phyloP scores from a whole-genome alignment of 2,888 invertebrate genomes.

The Thereva unica region DNA sequence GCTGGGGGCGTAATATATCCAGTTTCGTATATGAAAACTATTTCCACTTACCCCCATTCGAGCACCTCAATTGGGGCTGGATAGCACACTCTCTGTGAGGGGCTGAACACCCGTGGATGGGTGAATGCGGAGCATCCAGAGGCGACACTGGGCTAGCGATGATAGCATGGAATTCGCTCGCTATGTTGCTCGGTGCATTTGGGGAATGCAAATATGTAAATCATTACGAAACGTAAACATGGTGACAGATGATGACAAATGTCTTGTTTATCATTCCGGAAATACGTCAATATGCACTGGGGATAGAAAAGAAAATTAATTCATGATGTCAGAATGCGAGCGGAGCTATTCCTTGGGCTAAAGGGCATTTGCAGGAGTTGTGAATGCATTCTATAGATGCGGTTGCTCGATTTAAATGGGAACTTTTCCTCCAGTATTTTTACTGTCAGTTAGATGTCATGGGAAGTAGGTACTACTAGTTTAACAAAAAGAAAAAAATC shows the following conservation, averaged over 20 bases:
- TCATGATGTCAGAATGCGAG: too few relatives aligned
- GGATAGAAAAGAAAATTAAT: slow-evolving; percentile 14
- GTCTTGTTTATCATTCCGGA: slow-evolving; percentile 31
- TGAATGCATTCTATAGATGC: too few relatives aligned
- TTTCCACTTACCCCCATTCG: slow-evolving; percentile 6
- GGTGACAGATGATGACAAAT: slow-evolving; percentile 32
- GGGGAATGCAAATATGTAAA: slow-evolving; percentile 29
- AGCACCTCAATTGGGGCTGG: neutral
- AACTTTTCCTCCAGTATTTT: too few relatives aligned
- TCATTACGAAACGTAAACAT: slow-evolving; percentile 32
- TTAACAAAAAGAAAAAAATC: too few relatives aligned
- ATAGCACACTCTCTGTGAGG: neutral
- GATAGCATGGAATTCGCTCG: slow-evolving; percentile 9
- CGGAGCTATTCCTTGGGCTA: too few relatives aligned
- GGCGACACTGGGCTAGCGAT: neutral
- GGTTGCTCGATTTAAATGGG: too few relatives aligned
- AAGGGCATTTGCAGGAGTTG: too few relatives aligned
- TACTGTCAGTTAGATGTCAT: too few relatives aligned
- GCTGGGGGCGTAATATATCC: neutral
- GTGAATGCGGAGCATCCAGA: slow-evolving; percentile 1
- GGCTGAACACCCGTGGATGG: neutral
- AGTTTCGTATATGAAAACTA: slow-evolving; percentile 1
- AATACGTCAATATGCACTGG: slow-evolving; percentile 23
- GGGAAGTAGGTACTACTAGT: too few relatives aligned
- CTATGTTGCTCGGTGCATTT: slow-evolving; percentile 16